Evolutionary conservation across 2,888 invertebrate species (phyloP), one percentile per base, ranked within the genome.

Genomic region (Sminthurinus aureus): DNA sequence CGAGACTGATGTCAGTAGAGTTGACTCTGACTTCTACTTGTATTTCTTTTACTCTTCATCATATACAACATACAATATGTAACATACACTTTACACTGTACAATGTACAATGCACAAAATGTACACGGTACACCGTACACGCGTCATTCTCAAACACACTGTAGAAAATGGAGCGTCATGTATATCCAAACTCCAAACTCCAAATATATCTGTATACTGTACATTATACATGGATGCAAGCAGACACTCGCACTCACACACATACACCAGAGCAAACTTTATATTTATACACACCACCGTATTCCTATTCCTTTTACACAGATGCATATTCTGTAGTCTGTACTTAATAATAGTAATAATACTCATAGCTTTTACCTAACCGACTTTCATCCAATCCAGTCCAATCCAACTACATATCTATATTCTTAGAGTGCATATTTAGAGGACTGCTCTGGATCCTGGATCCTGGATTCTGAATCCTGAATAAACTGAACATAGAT

Each of bases 21-120:
- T 58, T 71, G 71, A 71, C 71, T 71, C 71, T 26, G 71, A 71
- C 71, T 71, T 26, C 12, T 71, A 26, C 24, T 71, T 71, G 3
- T 71, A 20, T 22, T 71, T 71, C 24, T 58, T 9, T 58, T 9
- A 58, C 58, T 58, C 18, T 18, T 58, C 13, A 3, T 58, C 9
- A 13, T 58, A 24, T 4, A 24, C 22, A 20, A 67, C 8, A 67
- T 8, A 67, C n/a, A 38, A n/a, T 9, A 64, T n/a, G 8, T 64
- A 64, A 4, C 1, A 64, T 64, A n/a, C 8, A 38, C 1, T 24
- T 11, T 18, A 58, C 58, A 58, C 18, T 13, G 58, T 15, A 71
- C 11, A 67, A 6, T 24, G 71, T 71, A 71, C 71, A 71, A 58
- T 9, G 15, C 11, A 58, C 58, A 58, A 15, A 38, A 38, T 24